phyloP scores from a whole-genome alignment of 2,888 invertebrate species.

The Teinopalpus imperialis region DNA sequence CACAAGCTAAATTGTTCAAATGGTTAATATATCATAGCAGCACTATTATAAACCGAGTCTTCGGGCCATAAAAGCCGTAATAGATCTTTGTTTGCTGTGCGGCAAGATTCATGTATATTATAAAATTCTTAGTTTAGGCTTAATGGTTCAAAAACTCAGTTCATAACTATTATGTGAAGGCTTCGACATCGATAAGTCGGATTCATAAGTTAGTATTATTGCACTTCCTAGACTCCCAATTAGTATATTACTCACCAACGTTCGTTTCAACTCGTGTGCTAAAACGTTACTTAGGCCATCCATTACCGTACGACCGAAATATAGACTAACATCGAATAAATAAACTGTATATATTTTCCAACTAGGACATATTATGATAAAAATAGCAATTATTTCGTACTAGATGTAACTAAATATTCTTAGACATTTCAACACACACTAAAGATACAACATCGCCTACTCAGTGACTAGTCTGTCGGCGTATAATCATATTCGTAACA shows the following conservation, averaged over 20 bases:
- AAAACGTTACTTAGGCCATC: slow-evolving; percentile 40
- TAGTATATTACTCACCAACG: background rate
- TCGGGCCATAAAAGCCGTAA: background rate
- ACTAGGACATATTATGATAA: slow-evolving; percentile 64
- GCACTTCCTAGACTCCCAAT: slow-evolving; percentile 55
- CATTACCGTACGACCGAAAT: slow-evolving; percentile 23
- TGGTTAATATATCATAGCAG: slow-evolving; percentile 36
- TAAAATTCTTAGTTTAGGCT: too few species aligned
- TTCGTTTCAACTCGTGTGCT: slow-evolving; percentile 34
- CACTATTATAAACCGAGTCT: slow-evolving; percentile 6
- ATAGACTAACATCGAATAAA: slow-evolving; percentile 54
- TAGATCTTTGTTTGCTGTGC: background rate
- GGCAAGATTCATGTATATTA: too few species aligned
- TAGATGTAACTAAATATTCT: slow-evolving; percentile 77
- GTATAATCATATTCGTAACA: slow-evolving; percentile 64
- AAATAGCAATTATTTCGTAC: slow-evolving; percentile 70
- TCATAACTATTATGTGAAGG: slow-evolving; percentile 50
- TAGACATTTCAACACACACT: slow-evolving; percentile 71
- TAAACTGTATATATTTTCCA: slow-evolving; percentile 57
- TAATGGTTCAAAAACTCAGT: slow-evolving; percentile 8
- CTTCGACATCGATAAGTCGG: slow-evolving; percentile 52
- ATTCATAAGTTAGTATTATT: slow-evolving; percentile 66
- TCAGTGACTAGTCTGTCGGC: slow-evolving; percentile 80
- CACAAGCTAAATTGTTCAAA: slow-evolving; percentile 56
- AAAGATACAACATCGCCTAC: slow-evolving; percentile 76